A percentile compares a stretch with the other conserved stretches of the same genome.
Conservation (phyloP, 2,888 invertebrate species). For the Sipha maydis region DNA sequence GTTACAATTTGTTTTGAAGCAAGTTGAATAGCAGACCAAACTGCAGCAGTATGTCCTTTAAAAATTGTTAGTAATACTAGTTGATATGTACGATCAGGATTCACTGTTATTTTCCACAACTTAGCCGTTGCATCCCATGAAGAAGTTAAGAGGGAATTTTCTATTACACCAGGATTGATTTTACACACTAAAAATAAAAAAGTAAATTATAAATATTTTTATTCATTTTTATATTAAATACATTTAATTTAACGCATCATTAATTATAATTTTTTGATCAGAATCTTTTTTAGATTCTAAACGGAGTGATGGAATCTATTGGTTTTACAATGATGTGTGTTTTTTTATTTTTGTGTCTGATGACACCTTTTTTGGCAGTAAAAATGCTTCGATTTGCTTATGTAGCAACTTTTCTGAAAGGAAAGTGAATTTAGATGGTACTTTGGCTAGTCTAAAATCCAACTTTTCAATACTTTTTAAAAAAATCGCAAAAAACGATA, state of each 20-base stretch:
- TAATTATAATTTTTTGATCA: no score
- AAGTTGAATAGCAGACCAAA: constrained; percentile 81
- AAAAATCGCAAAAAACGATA: no score
- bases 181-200: constrained; percentile 69
- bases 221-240: background rate
- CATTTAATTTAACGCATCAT: constrained; percentile 2
- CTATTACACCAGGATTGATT: constrained; percentile 69
- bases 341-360: no score
- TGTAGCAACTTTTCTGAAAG: no score
- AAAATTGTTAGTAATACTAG: constrained; percentile 70
- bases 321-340: no score
- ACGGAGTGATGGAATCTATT: no score
- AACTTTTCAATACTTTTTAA: no score
- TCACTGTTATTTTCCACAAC: constrained; percentile 77
- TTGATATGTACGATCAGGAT: constrained; percentile 61
- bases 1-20: constrained; percentile 76
- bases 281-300: no score
- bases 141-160: constrained; percentile 78
- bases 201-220: background rate
- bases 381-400: no score
- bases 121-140: constrained; percentile 94
- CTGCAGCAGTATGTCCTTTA: constrained; percentile 81
- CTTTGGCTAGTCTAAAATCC: no score
- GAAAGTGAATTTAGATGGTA: no score
- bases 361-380: no score